phyloP scores from a whole-genome alignment of 2,113 vertebrate genomes.

The Plectropomus leopardus region DNA sequence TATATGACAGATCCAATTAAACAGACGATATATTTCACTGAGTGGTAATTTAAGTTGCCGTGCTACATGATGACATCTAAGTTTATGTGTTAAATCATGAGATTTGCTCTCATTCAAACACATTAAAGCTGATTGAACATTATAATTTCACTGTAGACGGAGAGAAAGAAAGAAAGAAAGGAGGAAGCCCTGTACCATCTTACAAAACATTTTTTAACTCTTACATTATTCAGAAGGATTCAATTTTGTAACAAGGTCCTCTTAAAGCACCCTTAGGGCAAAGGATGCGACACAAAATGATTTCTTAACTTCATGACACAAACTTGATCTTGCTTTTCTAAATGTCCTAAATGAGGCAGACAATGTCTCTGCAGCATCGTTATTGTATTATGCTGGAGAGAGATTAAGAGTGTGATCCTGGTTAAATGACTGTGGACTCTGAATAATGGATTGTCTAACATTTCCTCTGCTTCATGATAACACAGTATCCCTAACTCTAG shows the following conservation, averaged over 20 bases:
- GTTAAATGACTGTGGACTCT: conserved; percentile 30
- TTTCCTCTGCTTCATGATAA: background rate
- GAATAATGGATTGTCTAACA: conserved; percentile 22
- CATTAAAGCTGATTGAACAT: background rate
- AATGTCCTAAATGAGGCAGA: conserved; percentile 20
- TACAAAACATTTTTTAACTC: background rate
- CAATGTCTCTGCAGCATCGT: background rate
- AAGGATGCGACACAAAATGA: background rate
- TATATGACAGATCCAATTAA: conserved; percentile 31
- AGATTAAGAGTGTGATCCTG: conserved; percentile 19
- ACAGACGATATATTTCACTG: conserved; percentile 37
- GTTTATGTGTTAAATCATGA: background rate
- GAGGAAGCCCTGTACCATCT: background rate
- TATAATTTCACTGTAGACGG: background rate
- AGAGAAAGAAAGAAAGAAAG: background rate
- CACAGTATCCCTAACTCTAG: background rate
- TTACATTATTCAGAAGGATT: conserved; percentile 2
- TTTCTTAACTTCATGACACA: conserved; percentile 6
- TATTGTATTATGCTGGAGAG: background rate
- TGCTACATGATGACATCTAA: conserved; percentile 6
- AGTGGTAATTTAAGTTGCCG: background rate
- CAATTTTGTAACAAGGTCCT: background rate
- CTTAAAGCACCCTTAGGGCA: background rate
- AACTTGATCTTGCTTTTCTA: background rate
- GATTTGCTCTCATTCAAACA: background rate